Evolutionary conservation across 2,113 vertebrate species (phyloP), one percentile per base, ranked within the genome.

Genomic region (Murina feae): DNA sequence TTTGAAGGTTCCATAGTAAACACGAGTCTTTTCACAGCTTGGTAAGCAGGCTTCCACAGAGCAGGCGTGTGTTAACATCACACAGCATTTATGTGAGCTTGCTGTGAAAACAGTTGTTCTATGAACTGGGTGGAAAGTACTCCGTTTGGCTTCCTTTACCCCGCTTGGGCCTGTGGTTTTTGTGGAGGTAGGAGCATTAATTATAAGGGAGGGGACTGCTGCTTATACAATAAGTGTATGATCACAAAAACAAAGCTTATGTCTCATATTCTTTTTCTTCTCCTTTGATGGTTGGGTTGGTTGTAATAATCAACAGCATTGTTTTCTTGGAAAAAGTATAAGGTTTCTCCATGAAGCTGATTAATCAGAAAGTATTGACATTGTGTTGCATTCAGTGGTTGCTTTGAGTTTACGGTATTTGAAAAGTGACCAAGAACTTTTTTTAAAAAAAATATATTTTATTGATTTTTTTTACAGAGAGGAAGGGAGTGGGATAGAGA

Each of bases 11-110:
- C 85, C 44, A 65, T 90, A 28, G 89, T 87, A 93, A 93, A 93
- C 65, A 86, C 37, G 92, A 91, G 83, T 89, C 91, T 96, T 93
- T 96, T 96, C 95, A 92, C 93, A 97, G 96, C 94, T 95, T 96
- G 84, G 81, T 60, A 95, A 96, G 78, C 66, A 79, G 85, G 74
- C 90, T 74, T 96, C 80, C 89, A 93, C 83, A 28, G 69, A 90
- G 93, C 89, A 92, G 95, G 90, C 92, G 60, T 94, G 95, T 95
- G 96, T 93, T 92, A 92, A 83, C 93, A 96, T 87, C 95, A 96
- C 94, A 86, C n/a, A 93, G 95, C 49, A 3, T 95, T 86, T 90
- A 92, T 93, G 76, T 21, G 87, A 95, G 90, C 95, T 94, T 83
- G 51, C 95, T 97, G 92, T 94, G 96, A 96, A 95, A 93, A 96